Evolutionary conservation across 2,888 invertebrate genomes (phyloP).

Genomic region (Philopedon plagiatum): DNA sequence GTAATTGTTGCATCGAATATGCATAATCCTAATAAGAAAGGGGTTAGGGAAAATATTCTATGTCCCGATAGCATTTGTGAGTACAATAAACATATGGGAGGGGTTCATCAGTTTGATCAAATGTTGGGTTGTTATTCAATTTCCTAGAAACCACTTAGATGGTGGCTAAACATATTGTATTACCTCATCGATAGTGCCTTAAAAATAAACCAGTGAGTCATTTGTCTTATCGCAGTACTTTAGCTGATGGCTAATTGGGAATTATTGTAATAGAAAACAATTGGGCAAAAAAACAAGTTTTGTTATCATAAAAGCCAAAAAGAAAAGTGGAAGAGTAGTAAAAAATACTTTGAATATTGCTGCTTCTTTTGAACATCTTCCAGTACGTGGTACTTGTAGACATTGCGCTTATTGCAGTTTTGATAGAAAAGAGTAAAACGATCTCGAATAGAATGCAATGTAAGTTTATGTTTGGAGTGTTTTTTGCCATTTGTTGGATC

Average conservation of each 20-base stretch:
- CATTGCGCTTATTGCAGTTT: conserved; percentile 2
- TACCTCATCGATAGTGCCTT: not conserved
- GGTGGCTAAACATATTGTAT: conserved; percentile 15
- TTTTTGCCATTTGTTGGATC: conserved; percentile 5
- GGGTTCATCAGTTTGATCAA: conserved; percentile 60
- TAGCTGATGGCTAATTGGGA: not conserved
- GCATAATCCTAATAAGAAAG: conserved; percentile 50
- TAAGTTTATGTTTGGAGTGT: not conserved
- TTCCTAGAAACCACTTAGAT: conserved; percentile 53
- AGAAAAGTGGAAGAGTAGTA: not conserved
- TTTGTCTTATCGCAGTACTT: not conserved
- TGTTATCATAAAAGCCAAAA: not conserved
- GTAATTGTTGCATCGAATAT: conserved; percentile 53
- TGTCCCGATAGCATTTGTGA: conserved; percentile 55
- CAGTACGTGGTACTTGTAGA: not conserved
- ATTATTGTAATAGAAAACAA: not conserved
- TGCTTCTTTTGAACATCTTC: not conserved
- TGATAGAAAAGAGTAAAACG: not conserved
- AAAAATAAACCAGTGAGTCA: not conserved
- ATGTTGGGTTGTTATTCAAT: conserved; percentile 54
- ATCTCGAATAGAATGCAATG: conserved; percentile 10
- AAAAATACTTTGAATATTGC: not conserved
- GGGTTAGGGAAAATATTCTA: conserved; percentile 51
- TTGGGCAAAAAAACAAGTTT: not conserved
- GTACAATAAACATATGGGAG: conserved; percentile 60